Evolutionary conservation across 64 coral and sea anemone species (phyloP).

Genomic region (Trachythela sp.): DNA sequence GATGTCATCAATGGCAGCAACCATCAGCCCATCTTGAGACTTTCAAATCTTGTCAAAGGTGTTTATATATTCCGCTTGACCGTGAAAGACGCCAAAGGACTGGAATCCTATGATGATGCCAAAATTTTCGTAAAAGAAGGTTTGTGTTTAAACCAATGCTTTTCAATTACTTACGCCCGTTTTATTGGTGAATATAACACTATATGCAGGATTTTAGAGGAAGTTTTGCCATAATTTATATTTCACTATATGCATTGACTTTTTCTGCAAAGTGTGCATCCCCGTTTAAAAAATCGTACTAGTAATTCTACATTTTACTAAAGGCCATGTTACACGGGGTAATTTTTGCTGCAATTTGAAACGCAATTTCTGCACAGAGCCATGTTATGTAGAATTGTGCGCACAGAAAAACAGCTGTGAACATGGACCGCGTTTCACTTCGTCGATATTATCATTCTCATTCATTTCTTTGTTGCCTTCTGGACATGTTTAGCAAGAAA

Average conservation of each 20-base stretch:
- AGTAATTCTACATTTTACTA: too few relatives aligned
- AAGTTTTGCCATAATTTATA: too few relatives aligned
- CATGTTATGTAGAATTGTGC: too few relatives aligned
- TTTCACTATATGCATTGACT: not conserved
- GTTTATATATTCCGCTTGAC: slow-evolving; percentile 92
- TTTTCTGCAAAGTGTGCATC: not conserved
- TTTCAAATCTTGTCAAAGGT: slow-evolving; percentile 93
- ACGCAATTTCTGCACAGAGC: too few relatives aligned
- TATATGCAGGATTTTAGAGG: not conserved
- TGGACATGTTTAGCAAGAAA: too few relatives aligned
- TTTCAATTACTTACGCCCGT: too few relatives aligned
- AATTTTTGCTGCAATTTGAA: too few relatives aligned
- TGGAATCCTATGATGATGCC: slow-evolving; percentile 74
- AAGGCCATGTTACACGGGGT: too few relatives aligned
- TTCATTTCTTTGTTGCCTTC: too few relatives aligned
- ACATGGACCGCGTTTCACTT: not conserved
- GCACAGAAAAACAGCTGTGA: not conserved
- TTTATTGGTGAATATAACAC: too few relatives aligned
- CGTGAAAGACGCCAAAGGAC: slow-evolving; percentile 79
- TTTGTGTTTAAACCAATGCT: not conserved
- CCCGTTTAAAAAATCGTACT: too few relatives aligned
- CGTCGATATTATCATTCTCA: too few relatives aligned
- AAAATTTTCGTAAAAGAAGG: slow-evolving; percentile 93
- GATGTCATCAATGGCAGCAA: slow-evolving; percentile 91
- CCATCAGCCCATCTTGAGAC: slow-evolving; percentile 64